Evolutionary conservation across 2,888 invertebrate genomes (phyloP).

Genomic region (Parnassius mnemosyne): DNA sequence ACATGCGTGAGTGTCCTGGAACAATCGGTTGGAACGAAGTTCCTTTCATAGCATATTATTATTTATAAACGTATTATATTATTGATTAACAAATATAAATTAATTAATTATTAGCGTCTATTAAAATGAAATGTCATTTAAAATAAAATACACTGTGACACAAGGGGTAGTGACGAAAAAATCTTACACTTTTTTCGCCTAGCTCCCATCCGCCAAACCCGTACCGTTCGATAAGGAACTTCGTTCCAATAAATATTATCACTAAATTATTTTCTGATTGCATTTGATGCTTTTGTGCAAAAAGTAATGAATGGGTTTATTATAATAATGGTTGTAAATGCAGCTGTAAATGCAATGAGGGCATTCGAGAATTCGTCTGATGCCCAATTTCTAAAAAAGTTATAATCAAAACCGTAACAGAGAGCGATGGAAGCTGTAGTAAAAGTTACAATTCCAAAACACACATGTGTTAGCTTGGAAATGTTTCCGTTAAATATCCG

Average conservation of each 20-base stretch:
- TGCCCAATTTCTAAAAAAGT: constrained; percentile 42
- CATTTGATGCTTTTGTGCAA: constrained; percentile 29
- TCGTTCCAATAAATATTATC: neutral
- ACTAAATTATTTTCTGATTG: constrained; percentile 21
- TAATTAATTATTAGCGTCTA: too few relatives aligned
- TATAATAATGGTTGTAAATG: constrained; percentile 43
- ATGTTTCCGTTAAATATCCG: constrained; percentile 34
- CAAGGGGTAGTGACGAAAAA: too few relatives aligned
- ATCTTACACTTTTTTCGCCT: too few relatives aligned
- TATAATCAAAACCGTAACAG: constrained; percentile 55
- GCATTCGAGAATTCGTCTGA: constrained; percentile 38
- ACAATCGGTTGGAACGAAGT: too few relatives aligned
- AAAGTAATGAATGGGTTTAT: constrained; percentile 47
- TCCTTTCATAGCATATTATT: too few relatives aligned
- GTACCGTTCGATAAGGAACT: too few relatives aligned
- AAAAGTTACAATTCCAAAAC: constrained; percentile 46
- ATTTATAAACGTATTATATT: too few relatives aligned
- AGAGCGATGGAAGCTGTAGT: constrained; percentile 42
- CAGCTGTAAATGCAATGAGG: constrained; percentile 43
- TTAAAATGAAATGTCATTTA: too few relatives aligned
- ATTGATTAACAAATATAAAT: too few relatives aligned
- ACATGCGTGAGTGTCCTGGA: too few relatives aligned
- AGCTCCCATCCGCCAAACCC: too few relatives aligned
- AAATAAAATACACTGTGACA: too few relatives aligned
- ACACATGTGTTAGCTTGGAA: constrained; percentile 42